Evolutionary conservation across 1,140 invertebrate species (phyloP).

Genomic region (Apolygus lucorum): DNA sequence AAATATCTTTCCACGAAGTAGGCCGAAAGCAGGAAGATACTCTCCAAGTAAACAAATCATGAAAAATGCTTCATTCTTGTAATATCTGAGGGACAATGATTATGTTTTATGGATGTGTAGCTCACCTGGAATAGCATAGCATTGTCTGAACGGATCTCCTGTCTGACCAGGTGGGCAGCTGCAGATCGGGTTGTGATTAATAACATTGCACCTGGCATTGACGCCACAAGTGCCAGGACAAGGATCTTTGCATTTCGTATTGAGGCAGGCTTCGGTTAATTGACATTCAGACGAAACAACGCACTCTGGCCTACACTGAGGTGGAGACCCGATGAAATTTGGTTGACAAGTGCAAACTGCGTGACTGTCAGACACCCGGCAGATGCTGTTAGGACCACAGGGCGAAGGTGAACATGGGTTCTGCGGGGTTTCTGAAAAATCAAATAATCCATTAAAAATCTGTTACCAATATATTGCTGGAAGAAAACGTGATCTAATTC

Average conservation of each 20-base stretch:
- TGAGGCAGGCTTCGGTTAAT: conserved; percentile 64
- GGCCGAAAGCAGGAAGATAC: neutral
- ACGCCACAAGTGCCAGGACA: conserved; percentile 70
- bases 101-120: neutral
- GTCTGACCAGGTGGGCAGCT: conserved; percentile 44
- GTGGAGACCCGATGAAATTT: conserved; percentile 52
- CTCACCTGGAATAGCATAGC: conserved; percentile 37
- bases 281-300: conserved; percentile 68
- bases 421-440: conserved; percentile 27
- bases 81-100: neutral
- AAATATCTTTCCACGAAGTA: too few relatives aligned
- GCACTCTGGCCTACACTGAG: conserved; percentile 70
- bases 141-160: conserved; percentile 49
- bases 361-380: conserved; percentile 54
- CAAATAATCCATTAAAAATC: neutral
- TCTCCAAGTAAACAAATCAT: neutral
- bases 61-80: neutral
- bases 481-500: neutral
- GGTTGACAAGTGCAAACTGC: conserved; percentile 58
- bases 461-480: neutral
- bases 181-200: conserved; percentile 53
- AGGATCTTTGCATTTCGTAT: conserved; percentile 66
- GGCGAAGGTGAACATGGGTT: conserved; percentile 46
- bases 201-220: conserved; percentile 61
- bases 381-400: conserved; percentile 64